phyloP scores from a whole-genome alignment of 2,888 invertebrate genomes.

The Orchesella flavescens region DNA sequence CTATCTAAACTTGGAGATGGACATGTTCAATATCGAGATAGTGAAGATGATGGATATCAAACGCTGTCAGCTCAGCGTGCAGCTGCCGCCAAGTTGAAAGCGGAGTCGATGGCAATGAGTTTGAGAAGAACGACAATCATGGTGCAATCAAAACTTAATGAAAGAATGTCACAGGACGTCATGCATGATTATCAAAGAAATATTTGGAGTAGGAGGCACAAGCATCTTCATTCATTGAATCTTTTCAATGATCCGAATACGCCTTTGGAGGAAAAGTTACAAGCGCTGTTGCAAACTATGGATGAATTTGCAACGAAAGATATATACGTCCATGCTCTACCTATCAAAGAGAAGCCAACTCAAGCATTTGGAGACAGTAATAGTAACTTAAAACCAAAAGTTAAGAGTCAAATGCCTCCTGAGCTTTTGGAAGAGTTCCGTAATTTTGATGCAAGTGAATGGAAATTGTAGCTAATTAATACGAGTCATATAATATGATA shows the following conservation, averaged over 20 bases:
- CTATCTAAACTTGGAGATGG: neutral
- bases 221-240: neutral
- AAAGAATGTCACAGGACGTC: neutral
- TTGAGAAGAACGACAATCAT: neutral
- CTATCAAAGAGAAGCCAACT: neutral
- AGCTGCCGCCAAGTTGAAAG: neutral
- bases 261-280: neutral
- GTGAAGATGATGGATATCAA: neutral
- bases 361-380: neutral
- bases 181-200: neutral
- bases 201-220: neutral
- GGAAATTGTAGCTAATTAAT: neutral
- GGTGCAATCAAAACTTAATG: neutral
- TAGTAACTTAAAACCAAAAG: neutral
- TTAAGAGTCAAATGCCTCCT: neutral
- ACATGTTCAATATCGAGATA: neutral
- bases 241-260: neutral
- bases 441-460: neutral
- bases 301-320: neutral
- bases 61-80: neutral
- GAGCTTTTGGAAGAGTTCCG: neutral
- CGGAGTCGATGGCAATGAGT: neutral
- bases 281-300: conserved; percentile 9
- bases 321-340: neutral
- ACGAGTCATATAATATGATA: too few species aligned